These are phyloP conservation scores for Dipodomys stephensi DNA, from an alignment of 2,113 vertebrate species.

Conservation along the genomic window DNA sequence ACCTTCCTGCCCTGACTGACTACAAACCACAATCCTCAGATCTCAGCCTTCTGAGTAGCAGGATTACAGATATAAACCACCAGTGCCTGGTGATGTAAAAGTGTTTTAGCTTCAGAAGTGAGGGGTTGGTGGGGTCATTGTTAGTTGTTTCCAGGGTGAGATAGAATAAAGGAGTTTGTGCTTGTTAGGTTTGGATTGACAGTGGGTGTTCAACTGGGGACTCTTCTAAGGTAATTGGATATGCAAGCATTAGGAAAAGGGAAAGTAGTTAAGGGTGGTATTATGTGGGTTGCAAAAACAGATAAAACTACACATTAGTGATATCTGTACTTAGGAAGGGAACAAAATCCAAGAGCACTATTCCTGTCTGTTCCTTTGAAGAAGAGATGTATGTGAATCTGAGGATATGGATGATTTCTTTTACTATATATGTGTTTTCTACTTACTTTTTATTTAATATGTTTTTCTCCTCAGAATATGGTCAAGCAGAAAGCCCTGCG, in stretches of 20 bases:
- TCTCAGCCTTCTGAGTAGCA: neutral
- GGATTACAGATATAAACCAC: too few species aligned
- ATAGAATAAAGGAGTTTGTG: neutral
- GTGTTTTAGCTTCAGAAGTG: neutral
- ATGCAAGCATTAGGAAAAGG: neutral
- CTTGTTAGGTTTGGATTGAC: neutral
- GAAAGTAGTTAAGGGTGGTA: neutral
- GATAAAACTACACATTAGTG: neutral
- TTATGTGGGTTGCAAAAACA: conserved; percentile 20
- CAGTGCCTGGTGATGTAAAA: too few species aligned
- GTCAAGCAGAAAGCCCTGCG: conserved; percentile 99
- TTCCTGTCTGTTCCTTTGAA: neutral
- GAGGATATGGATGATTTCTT: conserved; percentile 1
- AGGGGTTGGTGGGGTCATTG: neutral
- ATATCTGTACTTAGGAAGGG: neutral
- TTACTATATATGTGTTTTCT: conserved; percentile 7
- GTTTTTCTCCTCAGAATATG: conserved; percentile 92
- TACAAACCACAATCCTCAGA: neutral
- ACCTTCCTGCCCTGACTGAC: too few species aligned
- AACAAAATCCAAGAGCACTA: neutral
- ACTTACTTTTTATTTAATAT: conserved; percentile 63
- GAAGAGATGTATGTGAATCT: conserved; percentile 15
- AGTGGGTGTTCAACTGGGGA: neutral
- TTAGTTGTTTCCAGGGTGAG: conserved; percentile 36
- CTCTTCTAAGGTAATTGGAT: neutral